Evolutionary conservation across 2,888 invertebrate genomes (phyloP).

Genomic region (Meloe dianella): DNA sequence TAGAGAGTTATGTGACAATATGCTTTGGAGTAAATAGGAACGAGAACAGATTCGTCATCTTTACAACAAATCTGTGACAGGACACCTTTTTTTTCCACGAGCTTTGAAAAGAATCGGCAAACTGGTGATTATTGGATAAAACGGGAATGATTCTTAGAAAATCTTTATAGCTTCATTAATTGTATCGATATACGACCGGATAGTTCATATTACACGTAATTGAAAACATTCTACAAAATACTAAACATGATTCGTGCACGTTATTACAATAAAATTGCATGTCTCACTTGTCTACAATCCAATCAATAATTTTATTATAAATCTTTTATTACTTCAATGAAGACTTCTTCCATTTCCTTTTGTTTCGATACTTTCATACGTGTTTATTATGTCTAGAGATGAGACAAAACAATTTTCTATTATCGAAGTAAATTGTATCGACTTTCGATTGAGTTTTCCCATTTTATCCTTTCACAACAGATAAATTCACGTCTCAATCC

Average conservation of each 20-base stretch:
- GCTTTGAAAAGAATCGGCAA: background rate
- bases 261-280: conserved; percentile 3
- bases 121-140: conserved; percentile 3
- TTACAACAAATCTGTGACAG: conserved; percentile 12
- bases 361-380: background rate
- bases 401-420: background rate
- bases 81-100: background rate
- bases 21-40: background rate
- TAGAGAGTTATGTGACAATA: background rate
- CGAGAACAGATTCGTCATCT: conserved; percentile 10
- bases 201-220: background rate
- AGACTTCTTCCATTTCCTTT: background rate
- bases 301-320: background rate
- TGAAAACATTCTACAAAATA: background rate
- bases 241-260: background rate
- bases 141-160: background rate
- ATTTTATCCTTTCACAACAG: background rate
- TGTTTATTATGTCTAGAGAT: background rate
- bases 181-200: background rate
- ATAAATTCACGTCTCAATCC: background rate
- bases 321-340: background rate
- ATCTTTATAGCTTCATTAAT: conserved; percentile 3
- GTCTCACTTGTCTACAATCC: background rate
- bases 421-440: background rate
- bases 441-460: background rate